phyloP scores from a whole-genome alignment of 2,113 vertebrate species.

The Centrocercus urophasianus region DNA sequence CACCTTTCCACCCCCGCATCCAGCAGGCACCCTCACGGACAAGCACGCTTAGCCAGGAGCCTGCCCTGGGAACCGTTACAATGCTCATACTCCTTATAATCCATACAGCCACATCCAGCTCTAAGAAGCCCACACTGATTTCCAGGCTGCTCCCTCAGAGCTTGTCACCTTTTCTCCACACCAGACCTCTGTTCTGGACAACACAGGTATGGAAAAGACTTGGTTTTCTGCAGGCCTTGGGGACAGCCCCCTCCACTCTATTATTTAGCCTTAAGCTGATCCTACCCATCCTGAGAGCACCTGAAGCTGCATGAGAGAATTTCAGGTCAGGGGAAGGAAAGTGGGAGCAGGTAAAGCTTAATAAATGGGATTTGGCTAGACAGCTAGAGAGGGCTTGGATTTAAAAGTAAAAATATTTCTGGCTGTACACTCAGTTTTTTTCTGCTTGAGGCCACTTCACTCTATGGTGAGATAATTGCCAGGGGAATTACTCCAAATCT shows the following conservation, averaged over 20 bases:
- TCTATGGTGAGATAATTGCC: background rate
- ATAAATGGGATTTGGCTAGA: constrained; percentile 8
- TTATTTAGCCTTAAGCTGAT: background rate
- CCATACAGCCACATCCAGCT: fast-evolving
- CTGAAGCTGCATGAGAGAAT: fast-evolving
- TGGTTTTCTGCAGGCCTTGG: background rate
- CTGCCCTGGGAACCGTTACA: background rate
- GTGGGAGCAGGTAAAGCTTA: background rate
- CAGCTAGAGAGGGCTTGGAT: background rate
- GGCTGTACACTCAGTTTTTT: constrained; percentile 2
- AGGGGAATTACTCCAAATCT: constrained; percentile 22
- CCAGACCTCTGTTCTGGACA: background rate
- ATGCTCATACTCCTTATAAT: fast-evolving
- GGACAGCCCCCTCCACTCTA: background rate
- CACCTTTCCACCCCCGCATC: background rate
- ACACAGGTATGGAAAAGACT: fast-evolving
- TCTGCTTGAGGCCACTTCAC: constrained; percentile 46
- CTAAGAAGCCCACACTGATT: background rate
- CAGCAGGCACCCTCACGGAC: fast-evolving
- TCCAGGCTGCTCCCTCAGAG: background rate
- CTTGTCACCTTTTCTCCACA: background rate
- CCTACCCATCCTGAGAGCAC: background rate
- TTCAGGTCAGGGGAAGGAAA: background rate
- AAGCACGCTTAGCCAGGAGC: background rate
- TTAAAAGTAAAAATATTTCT: background rate